A percentile compares a stretch with the other conserved stretches of the same genome.
Evolutionary conservation across 2,797 vertebrate species (phyloP).

Genomic region (Lepilemur septentrionalis): DNA sequence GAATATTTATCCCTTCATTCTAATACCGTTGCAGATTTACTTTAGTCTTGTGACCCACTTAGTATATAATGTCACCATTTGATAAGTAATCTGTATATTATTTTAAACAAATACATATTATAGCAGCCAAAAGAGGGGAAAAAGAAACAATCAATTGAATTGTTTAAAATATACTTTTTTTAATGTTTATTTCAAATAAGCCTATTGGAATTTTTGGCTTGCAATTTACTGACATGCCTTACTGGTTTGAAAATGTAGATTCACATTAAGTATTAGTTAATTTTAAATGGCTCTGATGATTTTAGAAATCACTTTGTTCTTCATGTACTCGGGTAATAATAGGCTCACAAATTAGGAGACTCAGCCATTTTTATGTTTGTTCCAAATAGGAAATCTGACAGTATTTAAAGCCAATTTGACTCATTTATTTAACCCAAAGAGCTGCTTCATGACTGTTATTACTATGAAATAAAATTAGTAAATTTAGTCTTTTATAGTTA

Average conservation of each 20-base stretch:
- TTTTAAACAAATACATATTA: not conserved
- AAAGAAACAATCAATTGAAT: not conserved
- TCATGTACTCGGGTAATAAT: not conserved
- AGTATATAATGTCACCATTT: not conserved
- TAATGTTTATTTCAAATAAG: not conserved
- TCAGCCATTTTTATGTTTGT: fast-evolving
- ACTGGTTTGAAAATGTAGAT: not conserved
- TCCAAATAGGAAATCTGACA: not conserved
- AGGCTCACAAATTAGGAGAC: not conserved
- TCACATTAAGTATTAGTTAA: not conserved
- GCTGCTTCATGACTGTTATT: not conserved
- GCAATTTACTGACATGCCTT: not conserved
- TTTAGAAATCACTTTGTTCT: not conserved
- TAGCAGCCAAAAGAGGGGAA: not conserved
- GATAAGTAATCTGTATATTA: not conserved
- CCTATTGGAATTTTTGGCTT: not conserved
- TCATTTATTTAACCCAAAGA: not conserved
- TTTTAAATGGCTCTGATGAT: not conserved
- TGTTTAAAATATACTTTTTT: not conserved
- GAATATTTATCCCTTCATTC: not conserved
- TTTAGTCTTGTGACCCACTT: not conserved
- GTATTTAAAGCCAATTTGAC: not conserved
- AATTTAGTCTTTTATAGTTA: not conserved
- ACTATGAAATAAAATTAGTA: not conserved
- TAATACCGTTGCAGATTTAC: not conserved